phyloP scores from a whole-genome alignment of 2,797 vertebrate genomes.

The Passerculus sandwichensis region DNA sequence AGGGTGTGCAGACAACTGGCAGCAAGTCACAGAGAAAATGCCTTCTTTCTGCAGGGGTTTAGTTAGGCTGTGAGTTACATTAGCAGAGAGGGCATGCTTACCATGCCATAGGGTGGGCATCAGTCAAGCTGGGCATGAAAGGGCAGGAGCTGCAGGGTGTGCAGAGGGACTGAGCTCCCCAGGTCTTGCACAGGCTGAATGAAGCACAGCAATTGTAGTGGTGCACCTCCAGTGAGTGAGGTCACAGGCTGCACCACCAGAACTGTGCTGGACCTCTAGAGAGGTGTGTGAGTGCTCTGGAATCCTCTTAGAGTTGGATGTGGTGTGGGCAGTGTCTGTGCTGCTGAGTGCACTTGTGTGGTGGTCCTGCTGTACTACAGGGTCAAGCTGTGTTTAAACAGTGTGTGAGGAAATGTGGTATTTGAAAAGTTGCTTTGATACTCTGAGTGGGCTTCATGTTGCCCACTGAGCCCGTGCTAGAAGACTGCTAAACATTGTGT shows the following conservation, averaged over 20 bases:
- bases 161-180: accelerated
- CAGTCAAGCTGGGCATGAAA: neutral
- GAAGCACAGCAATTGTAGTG: accelerated
- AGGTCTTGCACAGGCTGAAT: neutral
- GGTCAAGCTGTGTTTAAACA: neutral
- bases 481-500: neutral
- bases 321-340: neutral
- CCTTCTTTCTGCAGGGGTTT: neutral
- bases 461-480: accelerated
- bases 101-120: constrained; percentile 2
- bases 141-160: neutral
- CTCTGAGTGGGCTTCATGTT: neutral
- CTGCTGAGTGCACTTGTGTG: neutral
- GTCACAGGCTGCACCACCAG: neutral
- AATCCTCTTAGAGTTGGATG: neutral
- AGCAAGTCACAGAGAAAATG: neutral
- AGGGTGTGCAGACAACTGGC: neutral
- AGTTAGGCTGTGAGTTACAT: constrained; percentile 20
- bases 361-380: neutral
- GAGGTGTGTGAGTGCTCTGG: accelerated
- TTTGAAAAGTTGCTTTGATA: neutral
- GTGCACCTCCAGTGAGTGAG: neutral
- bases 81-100: constrained; percentile 1
- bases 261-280: neutral
- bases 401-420: accelerated